Evolutionary conservation across 2,797 vertebrate species (phyloP), one percentile per base, ranked within the genome.

Genomic region (Lophius americanus): DNA sequence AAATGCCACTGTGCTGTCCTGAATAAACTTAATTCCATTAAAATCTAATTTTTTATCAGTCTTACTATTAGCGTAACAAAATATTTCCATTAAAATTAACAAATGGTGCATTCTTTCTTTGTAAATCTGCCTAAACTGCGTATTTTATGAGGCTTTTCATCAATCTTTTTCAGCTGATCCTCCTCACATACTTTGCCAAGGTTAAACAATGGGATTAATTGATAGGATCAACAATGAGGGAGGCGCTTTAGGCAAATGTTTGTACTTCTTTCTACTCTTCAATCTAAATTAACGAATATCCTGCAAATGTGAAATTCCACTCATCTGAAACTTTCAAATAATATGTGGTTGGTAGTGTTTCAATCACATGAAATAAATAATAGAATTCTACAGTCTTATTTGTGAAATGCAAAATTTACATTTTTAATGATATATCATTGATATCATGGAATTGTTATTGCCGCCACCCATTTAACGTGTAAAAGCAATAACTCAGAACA

Each of bases 161-260:
- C 2, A 39, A 11, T 50, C 0, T 5, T 49, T 51, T 68, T 58
- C 9, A 51, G 4, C 33, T 43, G 37, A 56, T 43, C 32, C 11
- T 68, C 9, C 42, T 56, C n/a, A 32, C 5, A n/a, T 51, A 42
- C 54, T 51, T 55, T 37, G 58, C 70, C 55, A 67, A 72, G 53
- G 61, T 47, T 48, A 50, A 49, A 57, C 9, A 43, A 62, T 60
- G 33, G 13, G 69, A 55, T 61, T 55, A 36, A 51, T 1, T 43
- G 3, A 68, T 23, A 23, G 9, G 1, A 7, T 13, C 10, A 12
- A 67, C 8, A 62, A 42, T 32, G 8, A 67, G 38, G 23, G 1
- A 48, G 1, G 37, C 8, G 43, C 13, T 51, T 69, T 32, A 51
- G 23, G 11, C 39, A 51, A 58, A 51, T 44, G 7, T 46, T 59